A percentile compares a stretch with the other conserved stretches of the same genome.
phyloP scores from a whole-genome alignment of 2,888 invertebrate genomes.

The Meliscaeva auricollis region DNA sequence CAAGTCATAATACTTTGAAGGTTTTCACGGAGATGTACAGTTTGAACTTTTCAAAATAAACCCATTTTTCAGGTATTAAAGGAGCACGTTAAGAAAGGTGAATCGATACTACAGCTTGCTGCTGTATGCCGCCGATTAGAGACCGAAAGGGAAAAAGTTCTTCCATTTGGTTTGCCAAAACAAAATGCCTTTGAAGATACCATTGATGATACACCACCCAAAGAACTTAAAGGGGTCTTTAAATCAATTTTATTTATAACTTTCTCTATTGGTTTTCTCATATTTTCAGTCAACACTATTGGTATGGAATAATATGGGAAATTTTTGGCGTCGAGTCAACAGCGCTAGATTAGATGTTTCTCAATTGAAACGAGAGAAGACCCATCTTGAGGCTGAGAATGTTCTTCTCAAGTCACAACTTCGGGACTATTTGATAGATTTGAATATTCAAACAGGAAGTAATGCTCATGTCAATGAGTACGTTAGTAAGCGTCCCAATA shows the following conservation, averaged over 20 bases:
- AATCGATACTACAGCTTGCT: constrained; percentile 86
- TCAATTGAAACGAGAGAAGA: constrained; percentile 83
- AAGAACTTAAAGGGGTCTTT: constrained; percentile 77
- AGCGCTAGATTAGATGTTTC: constrained; percentile 85
- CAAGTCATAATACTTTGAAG: constrained; percentile 85
- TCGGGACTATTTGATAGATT: constrained; percentile 86
- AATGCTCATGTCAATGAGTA: constrained; percentile 81
- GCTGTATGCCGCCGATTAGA: constrained; percentile 89
- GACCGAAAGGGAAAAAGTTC: constrained; percentile 86
- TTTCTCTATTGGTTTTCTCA: neutral
- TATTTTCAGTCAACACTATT: constrained; percentile 79
- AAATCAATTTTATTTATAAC: neutral
- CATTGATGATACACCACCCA: constrained; percentile 81
- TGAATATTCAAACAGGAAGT: constrained; percentile 85
- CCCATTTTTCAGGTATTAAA: constrained; percentile 84
- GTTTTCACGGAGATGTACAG: constrained; percentile 63
- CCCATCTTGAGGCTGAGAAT: constrained; percentile 86
- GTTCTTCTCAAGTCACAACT: constrained; percentile 86
- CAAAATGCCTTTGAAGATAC: constrained; percentile 78
- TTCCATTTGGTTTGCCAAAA: constrained; percentile 81
- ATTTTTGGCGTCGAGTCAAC: constrained; percentile 88
- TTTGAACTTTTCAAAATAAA: neutral
- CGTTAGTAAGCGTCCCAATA: constrained; percentile 81
- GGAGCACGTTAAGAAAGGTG: constrained; percentile 86
- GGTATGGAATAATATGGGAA: constrained; percentile 87